Conservation (phyloP, 2,888 invertebrate species). For the Euclidia mi region DNA sequence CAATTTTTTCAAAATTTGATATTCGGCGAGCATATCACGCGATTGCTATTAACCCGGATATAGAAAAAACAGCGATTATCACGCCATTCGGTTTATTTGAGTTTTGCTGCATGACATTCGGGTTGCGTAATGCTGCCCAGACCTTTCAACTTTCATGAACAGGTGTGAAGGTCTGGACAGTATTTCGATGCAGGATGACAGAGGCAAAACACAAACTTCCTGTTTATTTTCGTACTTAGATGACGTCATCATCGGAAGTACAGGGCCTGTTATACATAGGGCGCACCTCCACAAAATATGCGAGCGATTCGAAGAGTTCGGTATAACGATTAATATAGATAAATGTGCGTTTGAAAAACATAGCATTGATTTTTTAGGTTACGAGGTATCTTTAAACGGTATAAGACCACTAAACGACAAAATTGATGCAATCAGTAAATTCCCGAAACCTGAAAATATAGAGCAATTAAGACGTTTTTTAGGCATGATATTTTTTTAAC, state of each 20-base stretch:
- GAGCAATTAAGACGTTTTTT: not conserved
- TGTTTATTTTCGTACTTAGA: not conserved
- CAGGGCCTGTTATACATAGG: too few species aligned
- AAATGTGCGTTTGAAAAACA: not conserved
- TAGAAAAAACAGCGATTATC: too few species aligned
- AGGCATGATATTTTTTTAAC: slow-evolving; percentile 7
- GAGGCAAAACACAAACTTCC: not conserved
- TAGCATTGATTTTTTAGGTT: not conserved
- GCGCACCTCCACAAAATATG: slow-evolving; percentile 1
- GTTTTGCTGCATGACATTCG: not conserved
- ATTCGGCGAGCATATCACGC: too few species aligned
- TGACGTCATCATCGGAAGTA: too few species aligned
- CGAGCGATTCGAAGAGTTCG: not conserved
- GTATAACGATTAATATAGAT: not conserved
- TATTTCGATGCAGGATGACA: not conserved
- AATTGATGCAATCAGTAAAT: not conserved
- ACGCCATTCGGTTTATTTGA: too few species aligned
- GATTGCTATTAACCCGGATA: too few species aligned
- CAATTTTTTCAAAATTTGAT: too few species aligned
- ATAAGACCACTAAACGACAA: not conserved
- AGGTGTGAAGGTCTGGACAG: not conserved
- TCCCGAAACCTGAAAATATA: too few species aligned
- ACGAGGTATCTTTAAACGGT: not conserved
- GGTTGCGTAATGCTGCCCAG: not conserved
- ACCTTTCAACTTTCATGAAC: not conserved